Base-by-base conservation (phyloP, 2,888 invertebrate species). In the Scaptodrosophila latifasciaeformis region DNA sequence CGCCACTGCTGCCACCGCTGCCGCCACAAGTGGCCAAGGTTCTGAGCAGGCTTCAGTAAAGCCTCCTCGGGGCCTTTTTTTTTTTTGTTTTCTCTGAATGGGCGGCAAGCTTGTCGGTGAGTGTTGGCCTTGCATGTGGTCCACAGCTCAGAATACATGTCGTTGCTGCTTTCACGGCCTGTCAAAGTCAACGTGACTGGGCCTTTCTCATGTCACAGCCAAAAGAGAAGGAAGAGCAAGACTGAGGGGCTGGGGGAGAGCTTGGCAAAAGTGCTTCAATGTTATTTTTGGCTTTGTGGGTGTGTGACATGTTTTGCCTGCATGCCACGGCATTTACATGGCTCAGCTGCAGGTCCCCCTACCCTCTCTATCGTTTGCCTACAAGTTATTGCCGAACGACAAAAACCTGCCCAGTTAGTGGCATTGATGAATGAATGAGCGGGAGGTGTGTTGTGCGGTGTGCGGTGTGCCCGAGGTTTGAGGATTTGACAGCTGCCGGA, bases 281-380 rank as follows among this genome's bases (percentile, higher is more conserved):
- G 78, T 61, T 71, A 71, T 43, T 70, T 75, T 70, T 70, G 68
- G 77, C 68, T 72, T 72, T 70, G 75, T 68, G 70, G 59, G 67
- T 63, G 60, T 67, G 76, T 63, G 59, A 65, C 76, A 76, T 76
- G 43, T 50, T 50, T 72, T 72, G 60, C n/a, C n/a, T n/a, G n/a
- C 77, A 62, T 67, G 49, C 52, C 37, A 30, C 48, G 59, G 45
- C 46, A 44, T 50, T 50, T 50, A 50, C 50, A 50, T 50, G 27
- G 44, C 37, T 44, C 44, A 37, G 35, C 44, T 44, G 50, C 18
- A 44, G 35, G 5, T 27, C 27, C 37, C 37, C 34, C 27, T 37
- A 34, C 17, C 15, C 48, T 17, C 31, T 24, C 24, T 7, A 24
- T 24, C 24, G 24, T 7, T 5, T 3, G 24, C 24, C 24, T 7